Evolutionary conservation across 2,113 vertebrate species (phyloP).

Genomic region (Pandion haliaetus): DNA sequence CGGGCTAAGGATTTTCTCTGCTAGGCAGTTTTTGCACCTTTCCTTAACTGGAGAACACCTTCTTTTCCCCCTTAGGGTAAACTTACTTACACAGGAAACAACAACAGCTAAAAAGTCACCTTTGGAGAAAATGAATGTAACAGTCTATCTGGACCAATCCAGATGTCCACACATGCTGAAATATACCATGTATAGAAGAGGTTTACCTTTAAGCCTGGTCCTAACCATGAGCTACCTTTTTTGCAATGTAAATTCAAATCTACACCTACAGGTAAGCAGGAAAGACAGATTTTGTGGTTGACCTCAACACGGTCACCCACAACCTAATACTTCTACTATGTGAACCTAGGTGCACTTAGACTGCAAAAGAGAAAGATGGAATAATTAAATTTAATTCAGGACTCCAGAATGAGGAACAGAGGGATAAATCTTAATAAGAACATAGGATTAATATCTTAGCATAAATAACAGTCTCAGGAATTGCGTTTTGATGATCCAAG

Average conservation of each 20-base stretch:
- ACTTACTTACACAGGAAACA: not conserved
- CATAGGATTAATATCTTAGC: conserved; percentile 57
- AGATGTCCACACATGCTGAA: not conserved
- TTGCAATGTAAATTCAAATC: not conserved
- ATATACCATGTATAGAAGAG: not conserved
- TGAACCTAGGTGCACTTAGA: not conserved
- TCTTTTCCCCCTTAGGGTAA: not conserved
- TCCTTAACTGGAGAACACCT: not conserved
- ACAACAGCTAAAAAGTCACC: not conserved
- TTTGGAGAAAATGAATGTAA: not conserved
- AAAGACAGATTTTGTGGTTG: not conserved
- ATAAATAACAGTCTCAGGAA: conserved; percentile 24
- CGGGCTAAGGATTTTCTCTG: not conserved
- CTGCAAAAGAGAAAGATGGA: conserved; percentile 9
- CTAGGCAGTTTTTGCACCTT: not conserved
- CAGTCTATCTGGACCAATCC: not conserved
- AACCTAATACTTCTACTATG: not conserved
- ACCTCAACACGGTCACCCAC: not conserved
- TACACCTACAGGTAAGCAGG: not conserved
- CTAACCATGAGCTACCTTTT: not conserved
- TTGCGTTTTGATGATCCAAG: not conserved
- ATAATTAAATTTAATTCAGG: conserved; percentile 40
- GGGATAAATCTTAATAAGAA: conserved; percentile 53
- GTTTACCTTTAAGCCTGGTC: not conserved
- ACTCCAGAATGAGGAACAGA: conserved; percentile 33